Evolutionary conservation across 2,888 invertebrate genomes (phyloP), one percentile per base, ranked within the genome.

Genomic region (Mesodorylaimus sp.): DNA sequence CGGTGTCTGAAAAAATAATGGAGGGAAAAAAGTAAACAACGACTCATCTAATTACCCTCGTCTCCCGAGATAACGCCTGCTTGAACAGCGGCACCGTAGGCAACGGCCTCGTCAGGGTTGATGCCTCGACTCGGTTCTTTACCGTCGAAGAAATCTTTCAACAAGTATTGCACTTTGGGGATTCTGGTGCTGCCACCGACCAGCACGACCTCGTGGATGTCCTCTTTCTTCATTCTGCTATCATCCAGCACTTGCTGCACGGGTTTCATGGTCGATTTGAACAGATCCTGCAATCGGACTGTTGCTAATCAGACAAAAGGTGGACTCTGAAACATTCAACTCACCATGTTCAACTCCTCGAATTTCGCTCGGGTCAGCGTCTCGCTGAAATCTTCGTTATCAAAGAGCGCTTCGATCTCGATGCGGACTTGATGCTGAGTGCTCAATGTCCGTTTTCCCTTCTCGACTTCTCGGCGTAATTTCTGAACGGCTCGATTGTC

Each of bases 371-470:
- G n/a, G n/a, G n/a, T n/a, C n/a, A n/a, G n/a, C n/a, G n/a, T n/a
- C n/a, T n/a, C n/a, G n/a, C n/a, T n/a, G n/a, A n/a, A n/a, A n/a
- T n/a, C n/a, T n/a, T n/a, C n/a, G n/a, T n/a, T n/a, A n/a, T n/a
- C n/a, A 67, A 91, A 78, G 76, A 93, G 93, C 0, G 91, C 93
- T 72, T 91, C 91, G 69, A 93, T 93, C 25, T 91, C 91, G 72
- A 91, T 93, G 68, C 91, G 81, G 71, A 91, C 79, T 62, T 93
- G 75, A n/a, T n/a, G n/a, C n/a, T n/a, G n/a, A n/a, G n/a, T n/a
- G n/a, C n/a, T n/a, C n/a, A n/a, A n/a, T n/a, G n/a, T n/a, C n/a
- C n/a, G n/a, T n/a, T n/a, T n/a, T n/a, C n/a, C n/a, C n/a, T n/a
- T n/a, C n/a, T n/a, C n/a, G n/a, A n/a, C n/a, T n/a, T n/a, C n/a